Evolutionary conservation across 1,140 invertebrate species (phyloP).

Genomic region (Saccostrea glomerata): DNA sequence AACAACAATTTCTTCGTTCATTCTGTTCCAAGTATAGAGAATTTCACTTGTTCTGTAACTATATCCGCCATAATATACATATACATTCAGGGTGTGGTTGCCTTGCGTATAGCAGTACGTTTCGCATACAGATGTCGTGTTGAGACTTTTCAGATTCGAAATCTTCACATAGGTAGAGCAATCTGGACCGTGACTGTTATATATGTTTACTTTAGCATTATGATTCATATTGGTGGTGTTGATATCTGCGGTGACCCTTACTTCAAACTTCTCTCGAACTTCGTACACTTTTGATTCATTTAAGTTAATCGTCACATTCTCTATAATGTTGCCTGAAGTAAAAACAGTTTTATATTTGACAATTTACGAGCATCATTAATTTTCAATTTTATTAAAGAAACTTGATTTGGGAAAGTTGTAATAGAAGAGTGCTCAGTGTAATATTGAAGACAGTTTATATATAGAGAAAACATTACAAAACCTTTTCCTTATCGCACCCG

Average conservation of each 20-base stretch:
- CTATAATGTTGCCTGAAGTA: neutral
- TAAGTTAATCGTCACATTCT: neutral
- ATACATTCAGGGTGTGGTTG: neutral
- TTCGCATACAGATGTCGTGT: neutral
- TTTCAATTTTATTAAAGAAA: no score
- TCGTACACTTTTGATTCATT: neutral
- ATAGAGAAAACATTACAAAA: no score
- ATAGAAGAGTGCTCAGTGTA: no score
- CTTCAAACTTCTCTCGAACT: neutral
- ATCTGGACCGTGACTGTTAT: neutral
- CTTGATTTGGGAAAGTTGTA: no score
- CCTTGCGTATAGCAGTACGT: neutral
- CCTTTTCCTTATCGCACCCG: no score
- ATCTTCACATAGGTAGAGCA: neutral
- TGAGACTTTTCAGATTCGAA: neutral
- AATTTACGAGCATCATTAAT: no score
- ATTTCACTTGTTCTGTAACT: neutral
- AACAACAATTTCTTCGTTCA: neutral
- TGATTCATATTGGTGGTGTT: neutral
- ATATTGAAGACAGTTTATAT: no score
- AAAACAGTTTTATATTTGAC: neutral
- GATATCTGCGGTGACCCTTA: neutral
- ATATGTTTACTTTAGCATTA: neutral
- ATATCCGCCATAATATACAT: neutral
- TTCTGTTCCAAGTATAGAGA: neutral